These are phyloP conservation scores for Isichthys henryi DNA, from an alignment of 2,113 vertebrate species.

Conservation along the genomic window DNA sequence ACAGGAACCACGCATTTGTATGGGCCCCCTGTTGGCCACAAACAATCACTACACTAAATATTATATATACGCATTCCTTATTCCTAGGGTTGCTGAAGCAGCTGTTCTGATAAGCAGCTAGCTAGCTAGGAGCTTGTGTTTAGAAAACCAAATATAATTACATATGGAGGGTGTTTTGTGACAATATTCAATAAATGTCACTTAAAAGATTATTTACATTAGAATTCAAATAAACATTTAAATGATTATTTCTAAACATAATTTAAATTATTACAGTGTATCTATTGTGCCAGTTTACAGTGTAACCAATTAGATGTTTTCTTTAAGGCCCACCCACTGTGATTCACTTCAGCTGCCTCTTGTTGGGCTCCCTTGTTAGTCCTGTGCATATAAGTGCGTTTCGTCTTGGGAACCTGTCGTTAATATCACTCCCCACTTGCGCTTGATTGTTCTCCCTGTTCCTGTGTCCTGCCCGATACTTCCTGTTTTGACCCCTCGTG, in stretches of 20 bases:
- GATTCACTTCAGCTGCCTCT: background rate
- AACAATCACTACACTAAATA: background rate
- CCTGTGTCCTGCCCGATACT: background rate
- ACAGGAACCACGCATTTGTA: background rate
- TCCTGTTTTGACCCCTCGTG: background rate
- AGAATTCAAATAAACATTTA: too few species aligned
- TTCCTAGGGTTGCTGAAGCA: background rate
- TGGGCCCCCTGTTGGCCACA: background rate
- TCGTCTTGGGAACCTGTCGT: background rate
- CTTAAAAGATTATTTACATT: too few species aligned
- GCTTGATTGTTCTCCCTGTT: background rate
- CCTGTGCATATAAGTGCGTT: background rate
- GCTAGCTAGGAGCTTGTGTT: background rate
- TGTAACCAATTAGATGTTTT: background rate
- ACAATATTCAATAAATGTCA: too few species aligned
- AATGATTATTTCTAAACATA: too few species aligned
- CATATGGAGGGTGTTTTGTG: too few species aligned
- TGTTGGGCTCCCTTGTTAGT: background rate
- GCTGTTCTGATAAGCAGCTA: background rate
- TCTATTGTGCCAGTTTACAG: background rate
- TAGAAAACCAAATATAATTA: too few species aligned
- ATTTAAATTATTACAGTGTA: too few species aligned
- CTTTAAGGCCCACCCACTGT: background rate
- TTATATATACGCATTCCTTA: background rate
- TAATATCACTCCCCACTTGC: background rate